Conservation (phyloP, 2,888 invertebrate species). For the Exephanes ischioxanthus region DNA sequence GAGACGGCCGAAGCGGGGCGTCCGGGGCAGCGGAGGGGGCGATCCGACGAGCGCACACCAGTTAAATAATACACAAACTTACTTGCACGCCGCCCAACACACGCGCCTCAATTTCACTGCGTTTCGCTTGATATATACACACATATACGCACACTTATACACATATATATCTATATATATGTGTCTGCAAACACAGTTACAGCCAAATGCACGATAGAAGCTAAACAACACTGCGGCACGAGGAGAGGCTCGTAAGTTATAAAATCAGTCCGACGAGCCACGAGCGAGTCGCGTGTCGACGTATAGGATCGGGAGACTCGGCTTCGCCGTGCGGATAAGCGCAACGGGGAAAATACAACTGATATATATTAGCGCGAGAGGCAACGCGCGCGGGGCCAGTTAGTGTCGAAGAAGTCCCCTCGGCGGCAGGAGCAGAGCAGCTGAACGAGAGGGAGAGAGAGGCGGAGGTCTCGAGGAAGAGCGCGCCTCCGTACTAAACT, state of each 20-base stretch:
- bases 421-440: neutral
- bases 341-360: conserved; percentile 9
- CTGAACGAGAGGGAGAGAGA: neutral
- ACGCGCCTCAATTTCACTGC: neutral
- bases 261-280: conserved; percentile 64
- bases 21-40: too few species aligned
- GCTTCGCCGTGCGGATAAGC: conserved; percentile 31
- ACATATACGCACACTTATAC: neutral
- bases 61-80: neutral
- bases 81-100: neutral
- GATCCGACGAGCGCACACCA: neutral
- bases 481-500: neutral
- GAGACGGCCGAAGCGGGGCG: too few species aligned
- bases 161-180: neutral
- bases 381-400: neutral
- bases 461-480: conserved; percentile 13
- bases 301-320: conserved; percentile 33
- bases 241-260: conserved; percentile 4
- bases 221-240: conserved; percentile 19
- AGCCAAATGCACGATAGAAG: neutral
- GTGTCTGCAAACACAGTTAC: neutral
- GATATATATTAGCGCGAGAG: conserved; percentile 21
- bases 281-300: conserved; percentile 71
- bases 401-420: neutral
- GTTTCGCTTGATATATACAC: neutral